Percentiles rank a stretch among this genome's conserved stretches.
These are phyloP conservation scores for Astropecten irregularis DNA, from an alignment of 53 echinoderm and acorn worm genomes.

Conservation along the genomic window DNA sequence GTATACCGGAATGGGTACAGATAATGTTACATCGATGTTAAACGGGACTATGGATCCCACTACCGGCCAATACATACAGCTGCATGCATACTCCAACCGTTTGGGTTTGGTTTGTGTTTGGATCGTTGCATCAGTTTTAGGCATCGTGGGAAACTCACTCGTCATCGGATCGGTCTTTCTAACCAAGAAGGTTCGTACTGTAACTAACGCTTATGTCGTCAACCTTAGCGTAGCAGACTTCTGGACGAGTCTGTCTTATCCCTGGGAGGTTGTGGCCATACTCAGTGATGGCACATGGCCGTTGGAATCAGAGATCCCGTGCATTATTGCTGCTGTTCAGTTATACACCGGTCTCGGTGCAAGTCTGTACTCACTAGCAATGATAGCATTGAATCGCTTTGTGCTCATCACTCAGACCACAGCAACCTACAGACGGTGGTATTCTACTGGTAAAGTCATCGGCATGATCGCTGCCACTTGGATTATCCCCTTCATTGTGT, in stretches of 20 bases:
- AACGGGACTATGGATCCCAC: no score
- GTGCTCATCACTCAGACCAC: constrained; percentile 7
- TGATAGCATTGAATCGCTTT: constrained; percentile 31
- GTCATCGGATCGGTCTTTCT: constrained; percentile 40
- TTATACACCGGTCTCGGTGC: constrained; percentile 43
- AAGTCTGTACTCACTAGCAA: constrained; percentile 26
- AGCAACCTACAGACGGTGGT: constrained; percentile 10
- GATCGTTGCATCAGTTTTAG: constrained; percentile 5
- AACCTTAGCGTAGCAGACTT: constrained; percentile 45
- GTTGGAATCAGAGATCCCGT: constrained; percentile 1
- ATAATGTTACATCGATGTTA: no score
- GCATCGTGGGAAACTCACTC: constrained; percentile 37
- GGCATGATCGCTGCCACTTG: constrained; percentile 48
- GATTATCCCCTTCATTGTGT: constrained; percentile 12
- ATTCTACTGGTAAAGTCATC: constrained; percentile 4
- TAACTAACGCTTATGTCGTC: constrained; percentile 48
- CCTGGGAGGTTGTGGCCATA: constrained; percentile 31
- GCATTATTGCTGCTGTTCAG: constrained; percentile 27
- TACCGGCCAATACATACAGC: no score
- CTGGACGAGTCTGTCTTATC: constrained; percentile 45
- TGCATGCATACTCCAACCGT: no score
- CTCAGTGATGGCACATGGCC: constrained; percentile 2
- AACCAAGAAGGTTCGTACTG: constrained; percentile 30
- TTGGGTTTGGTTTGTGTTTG: neutral
- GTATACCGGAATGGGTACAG: no score